These are phyloP conservation scores for Eptesicus fuscus DNA, from an alignment of 2,113 vertebrate species.

Conservation along the genomic window DNA sequence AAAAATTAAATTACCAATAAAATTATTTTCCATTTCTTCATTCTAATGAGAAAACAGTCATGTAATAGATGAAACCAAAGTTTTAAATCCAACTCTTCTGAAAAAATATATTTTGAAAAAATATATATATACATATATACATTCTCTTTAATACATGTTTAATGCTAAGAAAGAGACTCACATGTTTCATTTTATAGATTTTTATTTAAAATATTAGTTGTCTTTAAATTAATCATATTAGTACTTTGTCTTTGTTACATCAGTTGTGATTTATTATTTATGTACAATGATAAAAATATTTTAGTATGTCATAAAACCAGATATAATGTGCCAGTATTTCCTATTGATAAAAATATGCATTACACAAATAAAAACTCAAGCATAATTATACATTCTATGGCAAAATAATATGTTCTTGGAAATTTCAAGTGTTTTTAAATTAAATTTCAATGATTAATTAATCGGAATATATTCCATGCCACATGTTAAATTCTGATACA, in stretches of 20 bases:
- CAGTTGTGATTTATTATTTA: not conserved
- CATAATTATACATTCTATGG: not conserved
- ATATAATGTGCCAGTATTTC: not conserved
- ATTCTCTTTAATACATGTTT: not conserved
- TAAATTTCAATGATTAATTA: not conserved
- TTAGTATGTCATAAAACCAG: not conserved
- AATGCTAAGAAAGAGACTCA: not conserved
- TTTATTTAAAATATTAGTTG: not conserved
- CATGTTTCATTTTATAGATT: not conserved
- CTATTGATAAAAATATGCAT: not conserved
- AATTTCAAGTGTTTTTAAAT: not conserved
- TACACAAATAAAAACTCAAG: not conserved
- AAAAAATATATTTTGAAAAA: not conserved
- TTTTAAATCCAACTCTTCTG: not conserved
- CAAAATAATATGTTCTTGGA: not conserved
- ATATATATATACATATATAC: not conserved
- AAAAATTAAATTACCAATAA: not conserved
- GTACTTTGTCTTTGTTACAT: not conserved
- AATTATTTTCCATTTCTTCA: not conserved
- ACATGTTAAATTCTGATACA: not conserved
- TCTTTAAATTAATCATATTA: not conserved
- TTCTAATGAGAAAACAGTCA: not conserved
- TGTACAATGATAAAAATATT: not conserved
- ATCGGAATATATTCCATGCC: not conserved
- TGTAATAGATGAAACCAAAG: not conserved